Evolutionary conservation across 2,888 invertebrate genomes (phyloP).

Genomic region (Trilocha varians): DNA sequence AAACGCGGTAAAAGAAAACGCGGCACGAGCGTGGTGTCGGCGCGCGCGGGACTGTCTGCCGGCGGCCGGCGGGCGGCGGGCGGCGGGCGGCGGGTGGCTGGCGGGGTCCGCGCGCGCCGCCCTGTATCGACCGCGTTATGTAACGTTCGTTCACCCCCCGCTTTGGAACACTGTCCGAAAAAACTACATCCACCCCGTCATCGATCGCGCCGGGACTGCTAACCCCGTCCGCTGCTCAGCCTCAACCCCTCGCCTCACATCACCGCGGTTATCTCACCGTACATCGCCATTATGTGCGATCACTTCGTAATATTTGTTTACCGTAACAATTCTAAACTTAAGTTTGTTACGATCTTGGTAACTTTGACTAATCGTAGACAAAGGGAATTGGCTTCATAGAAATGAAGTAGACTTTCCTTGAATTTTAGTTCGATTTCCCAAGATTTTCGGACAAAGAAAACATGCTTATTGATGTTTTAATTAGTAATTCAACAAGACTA

Average conservation of each 20-base stretch:
- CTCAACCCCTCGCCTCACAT: conserved; percentile 4
- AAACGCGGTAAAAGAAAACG: conserved; percentile 71
- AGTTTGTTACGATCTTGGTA: conserved; percentile 11
- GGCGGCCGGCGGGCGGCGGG: conserved; percentile 8
- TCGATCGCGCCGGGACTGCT: conserved; percentile 49
- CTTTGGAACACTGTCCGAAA: conserved; percentile 70
- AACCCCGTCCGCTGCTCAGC: conserved; percentile 14
- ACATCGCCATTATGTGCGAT: too few relatives aligned
- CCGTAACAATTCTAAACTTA: conserved; percentile 6
- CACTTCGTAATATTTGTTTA: neutral
- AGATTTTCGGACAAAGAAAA: too few relatives aligned
- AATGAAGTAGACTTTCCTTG: too few relatives aligned
- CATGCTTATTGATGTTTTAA: too few relatives aligned
- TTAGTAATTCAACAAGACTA: too few relatives aligned
- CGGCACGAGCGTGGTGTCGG: conserved; percentile 64
- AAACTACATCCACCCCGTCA: conserved; percentile 61
- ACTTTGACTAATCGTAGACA: too few relatives aligned
- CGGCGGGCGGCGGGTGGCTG: conserved; percentile 18
- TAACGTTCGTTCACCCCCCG: conserved; percentile 66
- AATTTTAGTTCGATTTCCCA: too few relatives aligned
- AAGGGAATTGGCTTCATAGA: too few relatives aligned
- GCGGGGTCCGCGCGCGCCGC: conserved; percentile 45
- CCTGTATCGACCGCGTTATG: conserved; percentile 42
- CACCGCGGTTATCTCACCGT: too few relatives aligned
- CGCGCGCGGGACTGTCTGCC: conserved; percentile 55